Evolutionary conservation across 2,797 vertebrate genomes (phyloP).

Genomic region (Schizopygopsis pylzovi): DNA sequence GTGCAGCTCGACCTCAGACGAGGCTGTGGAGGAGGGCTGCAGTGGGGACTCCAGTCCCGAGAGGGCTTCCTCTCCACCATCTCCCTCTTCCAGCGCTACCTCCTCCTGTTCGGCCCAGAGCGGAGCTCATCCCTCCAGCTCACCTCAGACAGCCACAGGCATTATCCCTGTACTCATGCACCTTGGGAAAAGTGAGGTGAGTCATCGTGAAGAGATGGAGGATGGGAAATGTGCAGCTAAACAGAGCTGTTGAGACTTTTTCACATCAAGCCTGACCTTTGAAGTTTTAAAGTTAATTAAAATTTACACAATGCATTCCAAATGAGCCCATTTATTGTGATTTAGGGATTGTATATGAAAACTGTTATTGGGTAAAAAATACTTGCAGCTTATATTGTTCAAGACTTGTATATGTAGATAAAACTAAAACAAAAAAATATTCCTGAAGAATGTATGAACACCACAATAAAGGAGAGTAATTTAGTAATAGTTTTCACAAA

Average conservation of each 20-base stretch:
- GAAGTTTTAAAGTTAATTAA: not conserved
- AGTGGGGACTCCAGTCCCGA: slow-evolving; percentile 45
- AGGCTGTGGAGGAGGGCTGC: slow-evolving; percentile 30
- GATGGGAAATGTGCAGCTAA: not conserved
- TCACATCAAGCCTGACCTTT: not conserved
- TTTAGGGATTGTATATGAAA: not conserved
- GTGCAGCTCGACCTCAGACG: slow-evolving; percentile 54
- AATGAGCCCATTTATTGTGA: not conserved
- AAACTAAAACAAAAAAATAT: not conserved
- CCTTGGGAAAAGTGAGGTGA: slow-evolving; percentile 72
- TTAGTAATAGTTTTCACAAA: too few relatives aligned
- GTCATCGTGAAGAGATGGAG: not conserved
- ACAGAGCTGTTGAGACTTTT: not conserved
- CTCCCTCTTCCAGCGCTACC: slow-evolving; percentile 19
- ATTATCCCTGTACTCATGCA: slow-evolving; percentile 70
- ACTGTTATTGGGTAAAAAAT: not conserved
- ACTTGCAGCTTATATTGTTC: not conserved
- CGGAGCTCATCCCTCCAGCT: slow-evolving; percentile 53
- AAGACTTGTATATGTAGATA: not conserved
- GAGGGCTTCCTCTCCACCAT: not conserved
- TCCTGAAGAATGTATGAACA: too few relatives aligned
- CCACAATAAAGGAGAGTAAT: too few relatives aligned
- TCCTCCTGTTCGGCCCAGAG: not conserved
- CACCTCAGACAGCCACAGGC: slow-evolving; percentile 37
- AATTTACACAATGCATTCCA: not conserved